These are phyloP conservation scores for Lordiphosa mommai DNA, from an alignment of 1,140 invertebrate genomes.

Conservation along the genomic window DNA sequence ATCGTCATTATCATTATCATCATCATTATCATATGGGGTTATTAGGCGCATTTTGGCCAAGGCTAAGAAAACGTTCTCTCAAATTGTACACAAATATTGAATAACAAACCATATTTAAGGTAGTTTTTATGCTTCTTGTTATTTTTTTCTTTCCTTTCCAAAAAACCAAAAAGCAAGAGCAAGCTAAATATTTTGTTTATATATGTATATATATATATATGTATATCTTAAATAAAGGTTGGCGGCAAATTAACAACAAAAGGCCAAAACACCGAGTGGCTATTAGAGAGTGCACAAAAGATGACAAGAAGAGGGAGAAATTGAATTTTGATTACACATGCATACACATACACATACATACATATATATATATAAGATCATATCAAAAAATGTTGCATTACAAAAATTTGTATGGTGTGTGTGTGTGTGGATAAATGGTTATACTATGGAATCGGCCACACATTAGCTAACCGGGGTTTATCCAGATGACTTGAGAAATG, in stretches of 20 bases:
- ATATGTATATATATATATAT: conserved; percentile 32
- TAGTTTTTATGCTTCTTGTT: conserved; percentile 3
- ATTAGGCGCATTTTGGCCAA: no score
- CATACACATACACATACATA: conserved; percentile 13
- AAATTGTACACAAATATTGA: no score
- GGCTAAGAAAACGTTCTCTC: no score
- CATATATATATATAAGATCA: conserved; percentile 23
- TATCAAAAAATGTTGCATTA: conserved; percentile 12
- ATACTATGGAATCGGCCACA: background rate
- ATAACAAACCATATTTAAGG: no score
- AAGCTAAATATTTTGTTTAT: conserved; percentile 40
- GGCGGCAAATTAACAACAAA: conserved; percentile 12
- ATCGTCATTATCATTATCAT: background rate
- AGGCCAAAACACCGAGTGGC: conserved; percentile 8
- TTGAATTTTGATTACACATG: conserved; percentile 4
- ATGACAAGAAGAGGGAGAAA: conserved; percentile 6
- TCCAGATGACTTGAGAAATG: no score
- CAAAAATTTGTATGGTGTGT: conserved; percentile 4
- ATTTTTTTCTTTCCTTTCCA: conserved; percentile 16
- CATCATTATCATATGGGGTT: background rate
- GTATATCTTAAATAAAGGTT: conserved; percentile 25
- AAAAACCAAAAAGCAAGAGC: conserved; percentile 43
- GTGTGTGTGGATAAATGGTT: background rate
- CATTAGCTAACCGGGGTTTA: background rate
- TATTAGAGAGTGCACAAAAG: background rate